These are phyloP conservation scores for Acrobasis suavella DNA, from an alignment of 2,888 invertebrate species.

Conservation along the genomic window DNA sequence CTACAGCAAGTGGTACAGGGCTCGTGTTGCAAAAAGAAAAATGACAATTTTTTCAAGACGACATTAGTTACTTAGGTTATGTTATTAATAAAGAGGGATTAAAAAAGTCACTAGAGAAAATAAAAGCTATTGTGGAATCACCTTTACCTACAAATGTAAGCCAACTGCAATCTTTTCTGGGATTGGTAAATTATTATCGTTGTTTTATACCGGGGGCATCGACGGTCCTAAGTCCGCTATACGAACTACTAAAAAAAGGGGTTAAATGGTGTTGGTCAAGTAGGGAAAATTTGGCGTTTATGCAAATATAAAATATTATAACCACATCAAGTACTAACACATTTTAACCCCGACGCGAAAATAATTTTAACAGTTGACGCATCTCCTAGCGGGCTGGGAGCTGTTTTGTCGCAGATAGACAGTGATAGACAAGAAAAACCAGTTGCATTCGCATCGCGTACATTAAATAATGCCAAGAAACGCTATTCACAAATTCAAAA, in stretches of 20 bases:
- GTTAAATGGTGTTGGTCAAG: too few species aligned
- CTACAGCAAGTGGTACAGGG: not conserved
- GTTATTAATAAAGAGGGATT: not conserved
- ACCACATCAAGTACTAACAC: not conserved
- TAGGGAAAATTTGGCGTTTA: too few species aligned
- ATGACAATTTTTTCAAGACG: not conserved
- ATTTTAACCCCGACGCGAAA: not conserved
- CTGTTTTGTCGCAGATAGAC: not conserved
- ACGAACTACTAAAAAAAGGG: too few species aligned
- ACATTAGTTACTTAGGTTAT: not conserved
- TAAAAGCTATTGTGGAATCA: too few species aligned
- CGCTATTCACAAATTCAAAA: slow-evolving; percentile 9
- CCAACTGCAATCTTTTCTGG: too few species aligned
- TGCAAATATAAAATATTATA: too few species aligned
- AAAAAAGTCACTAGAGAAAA: not conserved
- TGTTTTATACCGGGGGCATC: too few species aligned
- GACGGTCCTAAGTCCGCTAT: too few species aligned
- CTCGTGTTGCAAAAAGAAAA: not conserved
- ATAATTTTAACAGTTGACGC: not conserved
- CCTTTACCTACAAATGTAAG: too few species aligned
- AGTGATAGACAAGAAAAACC: not conserved
- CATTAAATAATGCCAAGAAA: slow-evolving; percentile 6
- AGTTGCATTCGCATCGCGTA: not conserved
- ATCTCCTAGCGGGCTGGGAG: slow-evolving; percentile 4
- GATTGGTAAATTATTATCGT: too few species aligned